Percentiles rank a stretch among this genome's conserved stretches.
These are phyloP conservation scores for Drosophila obscura DNA, from an alignment of 1,140 invertebrate genomes.

Conservation along the genomic window DNA sequence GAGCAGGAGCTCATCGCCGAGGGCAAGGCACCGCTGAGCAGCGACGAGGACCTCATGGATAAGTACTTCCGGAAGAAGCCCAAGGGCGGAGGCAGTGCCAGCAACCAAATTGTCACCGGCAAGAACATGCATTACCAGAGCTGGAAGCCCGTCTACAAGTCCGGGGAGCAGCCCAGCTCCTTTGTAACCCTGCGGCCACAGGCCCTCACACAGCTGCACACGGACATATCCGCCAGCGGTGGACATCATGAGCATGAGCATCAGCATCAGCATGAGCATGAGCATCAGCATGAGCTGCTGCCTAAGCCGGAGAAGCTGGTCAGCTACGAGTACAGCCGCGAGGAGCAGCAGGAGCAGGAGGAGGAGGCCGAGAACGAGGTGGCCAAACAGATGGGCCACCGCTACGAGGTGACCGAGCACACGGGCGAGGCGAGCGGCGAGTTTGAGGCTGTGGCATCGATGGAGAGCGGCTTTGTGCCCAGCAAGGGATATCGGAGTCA, in stretches of 20 bases:
- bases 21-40: slow-evolving; percentile 60
- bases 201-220: slow-evolving; percentile 62
- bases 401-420: slow-evolving; percentile 74
- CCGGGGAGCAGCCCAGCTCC: slow-evolving; percentile 46
- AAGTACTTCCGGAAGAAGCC: slow-evolving; percentile 66
- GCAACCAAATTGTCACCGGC: slow-evolving; percentile 66
- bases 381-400: slow-evolving; percentile 46
- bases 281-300: slow-evolving; percentile 47
- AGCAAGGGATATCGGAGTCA: slow-evolving; percentile 37
- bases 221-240: slow-evolving; percentile 53
- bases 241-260: too few relatives aligned
- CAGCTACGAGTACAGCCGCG: slow-evolving; percentile 42
- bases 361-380: slow-evolving; percentile 56
- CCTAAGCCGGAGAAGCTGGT: slow-evolving; percentile 75
- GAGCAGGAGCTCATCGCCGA: slow-evolving; percentile 78
- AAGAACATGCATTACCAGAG: slow-evolving; percentile 71
- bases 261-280: slow-evolving; percentile 9
- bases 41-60: slow-evolving; percentile 63
- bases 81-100: slow-evolving; percentile 1
- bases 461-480: slow-evolving; percentile 73
- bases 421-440: slow-evolving; percentile 69
- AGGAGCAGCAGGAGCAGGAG: slow-evolving; percentile 49
- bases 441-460: slow-evolving; percentile 44
- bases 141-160: slow-evolving; percentile 72
- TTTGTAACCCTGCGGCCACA: slow-evolving; percentile 62